Percentiles rank a stretch among this genome's conserved stretches.
phyloP scores from a whole-genome alignment of 1,140 invertebrate species.

The Eciton burchellii region DNA sequence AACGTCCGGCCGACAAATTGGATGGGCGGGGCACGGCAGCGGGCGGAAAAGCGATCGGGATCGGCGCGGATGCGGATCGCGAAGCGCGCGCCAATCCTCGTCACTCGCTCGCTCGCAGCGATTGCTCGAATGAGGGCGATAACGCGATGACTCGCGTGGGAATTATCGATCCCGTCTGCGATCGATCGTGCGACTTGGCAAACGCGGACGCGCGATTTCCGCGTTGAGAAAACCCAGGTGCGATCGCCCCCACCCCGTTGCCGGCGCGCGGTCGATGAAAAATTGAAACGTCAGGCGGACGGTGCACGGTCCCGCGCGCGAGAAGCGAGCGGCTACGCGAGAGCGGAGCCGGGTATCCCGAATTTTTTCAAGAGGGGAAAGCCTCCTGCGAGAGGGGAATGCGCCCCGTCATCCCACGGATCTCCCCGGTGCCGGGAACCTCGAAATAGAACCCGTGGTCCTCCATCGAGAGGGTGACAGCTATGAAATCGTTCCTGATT shows the following conservation, averaged over 20 bases:
- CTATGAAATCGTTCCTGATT: slow-evolving; percentile 79
- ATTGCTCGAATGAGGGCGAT: too few relatives aligned
- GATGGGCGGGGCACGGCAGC: slow-evolving; percentile 31
- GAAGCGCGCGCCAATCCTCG: too few relatives aligned
- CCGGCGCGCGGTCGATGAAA: slow-evolving; percentile 63
- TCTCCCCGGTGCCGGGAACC: slow-evolving; percentile 67
- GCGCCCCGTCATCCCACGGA: slow-evolving; percentile 75
- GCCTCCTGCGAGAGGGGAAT: slow-evolving; percentile 70
- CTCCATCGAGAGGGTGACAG: slow-evolving; percentile 71
- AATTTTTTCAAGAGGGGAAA: slow-evolving; percentile 76
- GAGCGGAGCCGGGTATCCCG: slow-evolving; percentile 53
- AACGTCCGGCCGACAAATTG: slow-evolving; percentile 45
- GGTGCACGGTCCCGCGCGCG: neutral
- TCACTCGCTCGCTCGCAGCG: too few relatives aligned
- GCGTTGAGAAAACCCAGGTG: too few relatives aligned
- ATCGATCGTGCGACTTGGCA: too few relatives aligned
- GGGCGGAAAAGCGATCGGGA: slow-evolving; percentile 41
- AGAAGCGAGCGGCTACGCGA: slow-evolving; percentile 44
- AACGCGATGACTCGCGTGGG: too few relatives aligned
- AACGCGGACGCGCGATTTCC: too few relatives aligned
- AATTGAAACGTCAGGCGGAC: slow-evolving; percentile 61
- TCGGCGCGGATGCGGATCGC: neutral
- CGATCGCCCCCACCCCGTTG: too few relatives aligned
- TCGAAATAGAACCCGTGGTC: slow-evolving; percentile 71
- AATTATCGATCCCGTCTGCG: too few relatives aligned